phyloP scores from a whole-genome alignment of 2,113 vertebrate species.

The Coregonus clupeaformis region DNA sequence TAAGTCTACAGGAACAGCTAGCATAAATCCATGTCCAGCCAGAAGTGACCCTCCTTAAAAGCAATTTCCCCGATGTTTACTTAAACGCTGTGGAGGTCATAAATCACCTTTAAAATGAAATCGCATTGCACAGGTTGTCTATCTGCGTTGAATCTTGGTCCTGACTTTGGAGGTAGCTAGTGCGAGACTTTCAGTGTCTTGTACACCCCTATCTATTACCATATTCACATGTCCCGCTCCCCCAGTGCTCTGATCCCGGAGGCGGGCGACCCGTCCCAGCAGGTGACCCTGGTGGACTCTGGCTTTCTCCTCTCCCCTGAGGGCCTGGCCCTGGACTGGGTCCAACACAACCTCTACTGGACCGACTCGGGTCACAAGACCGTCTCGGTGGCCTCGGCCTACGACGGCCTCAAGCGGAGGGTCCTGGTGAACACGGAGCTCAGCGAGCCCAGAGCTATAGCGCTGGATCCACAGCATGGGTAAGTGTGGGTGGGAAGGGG shows the following conservation, averaged over 20 bases:
- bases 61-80: too few species aligned
- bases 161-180: too few species aligned
- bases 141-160: too few species aligned
- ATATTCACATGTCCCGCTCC: background rate
- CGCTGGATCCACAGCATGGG: constrained; percentile 89
- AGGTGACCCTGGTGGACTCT: constrained; percentile 84
- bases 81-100: too few species aligned
- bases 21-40: too few species aligned
- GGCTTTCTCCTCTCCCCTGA: constrained; percentile 85
- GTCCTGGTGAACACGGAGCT: constrained; percentile 87
- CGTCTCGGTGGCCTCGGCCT: constrained; percentile 87
- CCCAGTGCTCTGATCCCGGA: constrained; percentile 90
- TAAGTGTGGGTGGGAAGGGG: constrained; percentile 55
- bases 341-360: constrained; percentile 98
- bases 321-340: constrained; percentile 95
- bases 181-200: background rate
- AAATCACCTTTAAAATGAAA: too few species aligned
- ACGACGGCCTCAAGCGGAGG: constrained; percentile 83
- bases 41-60: too few species aligned
- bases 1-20: too few species aligned
- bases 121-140: too few species aligned
- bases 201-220: background rate
- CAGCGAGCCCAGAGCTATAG: constrained; percentile 90
- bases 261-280: constrained; percentile 85
- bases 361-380: constrained; percentile 92